These are phyloP conservation scores for Nyctibius bracteatus DNA, from an alignment of 2,113 vertebrate species.

Conservation along the genomic window DNA sequence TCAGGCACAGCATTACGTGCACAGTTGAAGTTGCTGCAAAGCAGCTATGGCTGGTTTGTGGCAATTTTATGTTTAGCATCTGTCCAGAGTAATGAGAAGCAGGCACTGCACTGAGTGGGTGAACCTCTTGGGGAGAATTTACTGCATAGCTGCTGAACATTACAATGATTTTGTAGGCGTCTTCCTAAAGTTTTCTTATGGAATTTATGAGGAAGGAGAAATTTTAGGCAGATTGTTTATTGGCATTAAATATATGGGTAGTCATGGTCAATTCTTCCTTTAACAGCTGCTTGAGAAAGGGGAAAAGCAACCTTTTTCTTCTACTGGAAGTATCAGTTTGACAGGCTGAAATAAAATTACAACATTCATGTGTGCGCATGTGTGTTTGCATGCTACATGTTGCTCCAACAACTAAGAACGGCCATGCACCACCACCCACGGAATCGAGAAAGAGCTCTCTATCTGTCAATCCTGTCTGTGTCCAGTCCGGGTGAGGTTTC, in stretches of 20 bases:
- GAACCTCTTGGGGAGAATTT: background rate
- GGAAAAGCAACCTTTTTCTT: background rate
- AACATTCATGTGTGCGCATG: too few relatives aligned
- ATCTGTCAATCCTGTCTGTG: too few relatives aligned
- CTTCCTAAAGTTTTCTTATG: background rate
- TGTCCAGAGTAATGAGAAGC: background rate
- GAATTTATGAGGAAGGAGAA: background rate
- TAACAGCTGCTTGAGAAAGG: background rate
- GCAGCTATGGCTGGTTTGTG: background rate
- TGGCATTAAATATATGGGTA: background rate
- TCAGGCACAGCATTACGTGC: background rate
- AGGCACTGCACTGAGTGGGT: background rate
- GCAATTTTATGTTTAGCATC: background rate
- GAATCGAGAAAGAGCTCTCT: too few relatives aligned
- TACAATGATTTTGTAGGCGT: background rate
- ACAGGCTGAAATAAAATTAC: background rate
- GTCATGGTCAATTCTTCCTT: background rate
- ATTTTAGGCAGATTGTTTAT: background rate
- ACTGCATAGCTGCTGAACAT: background rate
- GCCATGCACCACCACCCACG: too few relatives aligned
- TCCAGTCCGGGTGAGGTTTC: too few relatives aligned
- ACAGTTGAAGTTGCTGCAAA: background rate
- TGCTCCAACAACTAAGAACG: too few relatives aligned
- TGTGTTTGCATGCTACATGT: background rate
- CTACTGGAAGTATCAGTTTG: background rate